Evolutionary conservation across 2,888 invertebrate species (phyloP), one percentile per base, ranked within the genome.

Genomic region (Nemotelus pantherinus): DNA sequence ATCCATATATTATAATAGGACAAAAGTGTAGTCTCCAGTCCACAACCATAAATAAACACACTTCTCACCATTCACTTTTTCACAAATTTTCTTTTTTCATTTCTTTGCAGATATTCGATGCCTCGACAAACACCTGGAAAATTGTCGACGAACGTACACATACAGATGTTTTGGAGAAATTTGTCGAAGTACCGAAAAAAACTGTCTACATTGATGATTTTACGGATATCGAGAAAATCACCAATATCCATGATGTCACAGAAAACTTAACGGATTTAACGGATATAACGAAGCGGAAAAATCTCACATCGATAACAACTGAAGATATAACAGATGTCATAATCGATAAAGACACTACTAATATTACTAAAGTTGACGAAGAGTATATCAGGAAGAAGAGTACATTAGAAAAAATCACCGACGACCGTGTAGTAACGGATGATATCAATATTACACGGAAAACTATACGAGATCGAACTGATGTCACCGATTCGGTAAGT

Each of bases 401-500:
- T 39, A 68, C 44, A 39, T 68, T 68, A 48, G 53, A 64, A 7
- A 65, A 67, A 53, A 76, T 76, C 57, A 76, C 57, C 67, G 76
- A 76, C 55, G 57, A 64, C 44, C 48, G 57, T 50, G 39, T 57
- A 5, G 45, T 48, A 4, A 65, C 50, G 6, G 74, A 74, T 48
- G 74, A 79, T 74, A 76, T 77, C 45, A 70, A 76, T 55, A 76
- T 76, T 3, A 75, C 58, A 68, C 75, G 57, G 6, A 78, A 70
- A 67, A 75, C 74, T 44, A 75, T 55, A 44, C 63, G 71, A 44
- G 68, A 78, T 63, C 72, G 74, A 3, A 68, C 74, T 47, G 68
- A 77, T 76, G 87, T 86, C 87, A 89, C 84, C 87, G 87, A 83
- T 85, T 87, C 85, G 85, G 82, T 88, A 88, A 84, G 88, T 88